phyloP scores from a whole-genome alignment of 2,797 vertebrate species.

The Danio tinwini region DNA sequence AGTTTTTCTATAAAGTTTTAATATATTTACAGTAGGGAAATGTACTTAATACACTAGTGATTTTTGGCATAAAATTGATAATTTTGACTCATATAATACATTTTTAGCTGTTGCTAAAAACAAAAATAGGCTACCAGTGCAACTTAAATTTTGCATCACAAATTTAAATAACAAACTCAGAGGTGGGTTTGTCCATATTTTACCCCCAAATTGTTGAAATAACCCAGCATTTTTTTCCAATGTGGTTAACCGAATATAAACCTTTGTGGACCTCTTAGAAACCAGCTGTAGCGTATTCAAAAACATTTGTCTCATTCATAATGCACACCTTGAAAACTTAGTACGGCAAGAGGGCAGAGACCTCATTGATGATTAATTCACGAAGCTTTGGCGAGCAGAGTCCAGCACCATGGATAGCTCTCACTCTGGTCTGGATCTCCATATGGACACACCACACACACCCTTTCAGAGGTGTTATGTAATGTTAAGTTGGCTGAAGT shows the following conservation, averaged over 20 bases:
- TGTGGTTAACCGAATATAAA: not conserved
- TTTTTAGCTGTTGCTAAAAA: too few species aligned
- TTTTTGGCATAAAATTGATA: too few species aligned
- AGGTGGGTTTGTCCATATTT: too few species aligned
- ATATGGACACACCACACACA: not conserved
- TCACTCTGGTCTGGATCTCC: conserved; percentile 8
- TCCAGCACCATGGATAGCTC: conserved; percentile 73
- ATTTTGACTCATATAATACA: too few species aligned
- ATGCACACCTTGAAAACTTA: conserved; percentile 34
- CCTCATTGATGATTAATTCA: conserved; percentile 62
- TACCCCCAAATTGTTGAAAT: too few species aligned
- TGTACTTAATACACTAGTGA: too few species aligned
- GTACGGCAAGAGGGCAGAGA: conserved; percentile 20
- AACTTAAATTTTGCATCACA: too few species aligned
- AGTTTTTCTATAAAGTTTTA: too few species aligned
- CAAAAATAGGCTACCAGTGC: too few species aligned
- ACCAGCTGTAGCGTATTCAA: not conserved
- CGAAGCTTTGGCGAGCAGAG: not conserved
- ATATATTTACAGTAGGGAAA: too few species aligned
- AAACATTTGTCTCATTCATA: conserved; percentile 34
- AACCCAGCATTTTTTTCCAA: too few species aligned
- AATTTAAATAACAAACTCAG: too few species aligned
- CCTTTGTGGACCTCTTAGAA: not conserved
- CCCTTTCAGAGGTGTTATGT: not conserved
- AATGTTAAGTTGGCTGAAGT: conserved; percentile 8